Conservation (phyloP, 1,140 invertebrate genomes). For the Anagrus nilaparvatae region DNA sequence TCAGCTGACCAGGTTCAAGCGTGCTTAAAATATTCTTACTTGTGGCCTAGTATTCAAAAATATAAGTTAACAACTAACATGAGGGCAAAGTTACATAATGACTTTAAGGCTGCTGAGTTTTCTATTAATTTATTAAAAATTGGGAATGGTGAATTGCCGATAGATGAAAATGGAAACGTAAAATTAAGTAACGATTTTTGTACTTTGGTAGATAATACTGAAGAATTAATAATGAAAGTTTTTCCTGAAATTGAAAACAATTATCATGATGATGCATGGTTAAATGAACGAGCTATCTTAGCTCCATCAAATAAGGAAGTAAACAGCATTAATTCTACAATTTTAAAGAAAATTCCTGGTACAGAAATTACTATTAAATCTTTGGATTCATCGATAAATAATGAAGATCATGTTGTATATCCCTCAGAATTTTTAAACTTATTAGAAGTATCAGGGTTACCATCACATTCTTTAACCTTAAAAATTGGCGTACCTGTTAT, state of each 20-base stretch:
- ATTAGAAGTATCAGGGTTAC: conserved; percentile 31
- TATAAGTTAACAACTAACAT: not conserved
- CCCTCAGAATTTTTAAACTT: conserved; percentile 38
- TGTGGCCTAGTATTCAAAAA: conserved; percentile 23
- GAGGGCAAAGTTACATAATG: not conserved
- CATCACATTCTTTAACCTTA: conserved; percentile 31
- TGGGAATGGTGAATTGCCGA: not conserved
- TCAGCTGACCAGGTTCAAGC: conserved; percentile 21
- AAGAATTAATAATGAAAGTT: conserved; percentile 30
- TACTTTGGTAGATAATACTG: conserved; percentile 21
- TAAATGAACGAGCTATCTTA: conserved; percentile 31
- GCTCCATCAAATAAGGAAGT: conserved; percentile 34
- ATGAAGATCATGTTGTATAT: conserved; percentile 32
- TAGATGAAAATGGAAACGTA: no score
- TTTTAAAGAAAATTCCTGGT: conserved; percentile 26
- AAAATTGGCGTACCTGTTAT: conserved; percentile 38
- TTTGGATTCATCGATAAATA: conserved; percentile 28
- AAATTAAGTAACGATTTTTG: conserved; percentile 16
- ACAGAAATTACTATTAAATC: conserved; percentile 29
- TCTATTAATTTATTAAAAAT: not conserved
- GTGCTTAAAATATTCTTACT: conserved; percentile 29
- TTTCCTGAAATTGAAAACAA: conserved; percentile 33
- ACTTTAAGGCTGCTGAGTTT: not conserved
- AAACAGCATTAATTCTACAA: conserved; percentile 26
- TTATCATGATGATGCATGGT: conserved; percentile 32